Percentiles rank a stretch among this genome's conserved stretches.
phyloP scores from a whole-genome alignment of 2,113 vertebrate genomes.

The Symphodus melops region DNA sequence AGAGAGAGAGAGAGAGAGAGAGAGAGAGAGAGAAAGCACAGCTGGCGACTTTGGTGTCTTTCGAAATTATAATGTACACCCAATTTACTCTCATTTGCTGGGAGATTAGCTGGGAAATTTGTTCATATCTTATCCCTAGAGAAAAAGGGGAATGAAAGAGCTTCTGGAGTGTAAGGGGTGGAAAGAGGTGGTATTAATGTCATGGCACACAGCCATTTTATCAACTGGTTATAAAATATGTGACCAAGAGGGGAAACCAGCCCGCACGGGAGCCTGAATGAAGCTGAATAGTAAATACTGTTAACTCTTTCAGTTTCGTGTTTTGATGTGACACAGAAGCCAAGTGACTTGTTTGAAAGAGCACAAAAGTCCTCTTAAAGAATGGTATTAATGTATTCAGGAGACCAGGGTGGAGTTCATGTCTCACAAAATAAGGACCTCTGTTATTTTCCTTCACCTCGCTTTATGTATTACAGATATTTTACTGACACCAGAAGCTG shows the following conservation, averaged over 20 bases:
- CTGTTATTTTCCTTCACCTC: no score
- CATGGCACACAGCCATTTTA: slow-evolving; percentile 14
- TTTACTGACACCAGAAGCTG: no score
- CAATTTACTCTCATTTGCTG: slow-evolving; percentile 82
- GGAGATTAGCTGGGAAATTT: slow-evolving; percentile 79
- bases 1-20: slow-evolving; percentile 12
- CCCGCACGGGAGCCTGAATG: no score
- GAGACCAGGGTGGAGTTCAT: no score
- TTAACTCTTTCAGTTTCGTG: no score
- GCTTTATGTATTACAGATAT: no score
- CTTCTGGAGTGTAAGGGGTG: slow-evolving; percentile 31
- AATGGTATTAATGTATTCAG: no score
- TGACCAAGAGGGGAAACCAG: neutral
- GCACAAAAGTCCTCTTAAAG: no score
- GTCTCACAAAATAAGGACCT: no score
- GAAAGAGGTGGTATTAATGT: slow-evolving; percentile 46
- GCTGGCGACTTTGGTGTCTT: slow-evolving; percentile 73
- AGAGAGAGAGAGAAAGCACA: slow-evolving; percentile 37
- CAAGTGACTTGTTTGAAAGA: no score
- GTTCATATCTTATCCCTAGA: slow-evolving; percentile 71
- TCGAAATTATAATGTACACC: slow-evolving; percentile 77
- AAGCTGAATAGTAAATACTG: no score
- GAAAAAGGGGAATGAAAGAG: slow-evolving; percentile 44
- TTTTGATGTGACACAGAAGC: no score
- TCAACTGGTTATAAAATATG: slow-evolving; percentile 1